Evolutionary conservation across 1,140 invertebrate species (phyloP).

Genomic region (Uloborus diversus): DNA sequence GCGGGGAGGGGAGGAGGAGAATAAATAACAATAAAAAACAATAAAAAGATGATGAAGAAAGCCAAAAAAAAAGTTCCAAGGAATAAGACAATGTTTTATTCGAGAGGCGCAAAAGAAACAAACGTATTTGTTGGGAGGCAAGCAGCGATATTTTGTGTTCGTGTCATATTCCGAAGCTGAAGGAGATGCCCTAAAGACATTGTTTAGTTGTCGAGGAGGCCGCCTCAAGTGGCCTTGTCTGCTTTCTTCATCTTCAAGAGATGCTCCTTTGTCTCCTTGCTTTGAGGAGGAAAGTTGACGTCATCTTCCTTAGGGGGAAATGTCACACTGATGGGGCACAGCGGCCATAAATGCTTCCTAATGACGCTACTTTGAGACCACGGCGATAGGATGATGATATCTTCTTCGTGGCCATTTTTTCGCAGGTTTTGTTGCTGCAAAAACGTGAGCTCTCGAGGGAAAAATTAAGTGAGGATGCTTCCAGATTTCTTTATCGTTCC

Average conservation of each 20-base stretch:
- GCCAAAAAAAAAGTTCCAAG: constrained; percentile 15
- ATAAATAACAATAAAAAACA: background rate
- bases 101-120: constrained; percentile 38
- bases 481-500: constrained; percentile 45
- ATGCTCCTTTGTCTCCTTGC: constrained; percentile 48
- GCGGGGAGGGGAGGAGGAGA: background rate
- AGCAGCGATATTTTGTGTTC: constrained; percentile 46
- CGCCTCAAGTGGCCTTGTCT: constrained; percentile 38
- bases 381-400: background rate
- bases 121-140: constrained; percentile 49
- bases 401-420: constrained; percentile 13
- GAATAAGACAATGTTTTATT: constrained; percentile 20
- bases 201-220: constrained; percentile 26
- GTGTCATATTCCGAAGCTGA: constrained; percentile 36
- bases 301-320: constrained; percentile 31
- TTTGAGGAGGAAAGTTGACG: constrained; percentile 34
- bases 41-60: background rate
- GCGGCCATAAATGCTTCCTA: constrained; percentile 53
- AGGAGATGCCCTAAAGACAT: constrained; percentile 47
- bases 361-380: constrained; percentile 36
- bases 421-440: constrained; percentile 4
- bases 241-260: constrained; percentile 41
- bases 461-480: constrained; percentile 45
- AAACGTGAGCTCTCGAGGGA: constrained; percentile 28
- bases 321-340: constrained; percentile 39